Evolutionary conservation across 2,888 invertebrate species (phyloP).

Genomic region (Phortica okadai): DNA sequence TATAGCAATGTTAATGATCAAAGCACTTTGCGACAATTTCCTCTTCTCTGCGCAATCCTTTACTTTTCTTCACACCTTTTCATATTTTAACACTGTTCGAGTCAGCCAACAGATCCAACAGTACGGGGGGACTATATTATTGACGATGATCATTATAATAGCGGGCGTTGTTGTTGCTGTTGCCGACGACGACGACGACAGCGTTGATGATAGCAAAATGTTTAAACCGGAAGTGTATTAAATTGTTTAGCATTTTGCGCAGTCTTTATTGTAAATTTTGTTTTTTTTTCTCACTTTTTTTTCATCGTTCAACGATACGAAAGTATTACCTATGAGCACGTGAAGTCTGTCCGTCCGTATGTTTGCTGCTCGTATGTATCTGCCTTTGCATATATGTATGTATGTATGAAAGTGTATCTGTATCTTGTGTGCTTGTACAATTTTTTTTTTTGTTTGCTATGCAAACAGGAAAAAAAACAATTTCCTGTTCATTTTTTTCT

Average conservation of each 20-base stretch:
- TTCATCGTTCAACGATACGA: neutral
- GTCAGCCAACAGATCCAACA: neutral
- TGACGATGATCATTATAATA: neutral
- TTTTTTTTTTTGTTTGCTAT: neutral
- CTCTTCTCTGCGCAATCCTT: neutral
- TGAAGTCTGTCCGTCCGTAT: slow-evolving; percentile 43
- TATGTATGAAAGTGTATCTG: neutral
- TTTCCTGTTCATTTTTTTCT: neutral
- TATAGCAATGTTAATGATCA: neutral
- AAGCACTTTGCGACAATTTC: neutral
- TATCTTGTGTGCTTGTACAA: neutral
- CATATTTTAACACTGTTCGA: no score
- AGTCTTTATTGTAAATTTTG: slow-evolving; percentile 41
- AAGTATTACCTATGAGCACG: slow-evolving; percentile 16
- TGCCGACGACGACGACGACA: slow-evolving; percentile 1
- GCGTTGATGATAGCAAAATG: no score
- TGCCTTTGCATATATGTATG: neutral
- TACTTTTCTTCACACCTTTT: no score
- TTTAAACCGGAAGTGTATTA: slow-evolving; percentile 51
- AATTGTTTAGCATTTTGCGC: slow-evolving; percentile 49
- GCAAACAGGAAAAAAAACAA: slow-evolving; percentile 21
- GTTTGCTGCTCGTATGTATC: slow-evolving; percentile 14
- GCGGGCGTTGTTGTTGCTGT: neutral
- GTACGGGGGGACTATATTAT: no score
- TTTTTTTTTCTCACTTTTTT: slow-evolving; percentile 28